Conservation (phyloP, 2,888 invertebrate genomes). For the Cremastinae sp. region DNA sequence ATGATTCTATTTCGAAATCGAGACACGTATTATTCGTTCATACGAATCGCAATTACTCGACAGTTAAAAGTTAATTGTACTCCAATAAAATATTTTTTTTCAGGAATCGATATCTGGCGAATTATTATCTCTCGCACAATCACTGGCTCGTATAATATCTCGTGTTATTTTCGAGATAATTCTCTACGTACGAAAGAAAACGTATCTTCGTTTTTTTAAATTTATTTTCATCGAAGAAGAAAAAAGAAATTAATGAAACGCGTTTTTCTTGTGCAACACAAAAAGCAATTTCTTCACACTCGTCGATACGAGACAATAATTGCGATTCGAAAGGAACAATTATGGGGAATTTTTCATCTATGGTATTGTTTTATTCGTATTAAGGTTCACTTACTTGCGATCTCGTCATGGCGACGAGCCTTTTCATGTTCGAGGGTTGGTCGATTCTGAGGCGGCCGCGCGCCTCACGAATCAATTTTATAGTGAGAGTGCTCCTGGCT, state of each 20-base stretch:
- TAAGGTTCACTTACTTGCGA: slow-evolving; percentile 65
- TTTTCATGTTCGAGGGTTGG: slow-evolving; percentile 77
- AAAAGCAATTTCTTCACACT: not conserved
- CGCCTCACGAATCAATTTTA: slow-evolving; percentile 78
- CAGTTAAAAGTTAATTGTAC: slow-evolving; percentile 2
- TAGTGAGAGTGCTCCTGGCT: slow-evolving; percentile 64
- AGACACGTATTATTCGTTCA: no score
- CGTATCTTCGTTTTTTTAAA: not conserved
- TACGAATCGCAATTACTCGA: slow-evolving; percentile 3
- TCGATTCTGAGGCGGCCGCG: slow-evolving; percentile 79
- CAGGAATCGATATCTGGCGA: slow-evolving; percentile 1
- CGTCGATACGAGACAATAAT: not conserved
- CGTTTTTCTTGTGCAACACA: not conserved
- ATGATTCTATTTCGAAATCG: no score
- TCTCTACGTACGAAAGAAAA: not conserved
- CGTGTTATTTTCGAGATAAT: slow-evolving; percentile 1
- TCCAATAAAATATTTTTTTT: slow-evolving; percentile 14
- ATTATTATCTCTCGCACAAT: slow-evolving; percentile 20
- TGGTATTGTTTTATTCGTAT: not conserved
- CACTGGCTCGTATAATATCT: slow-evolving; percentile 1
- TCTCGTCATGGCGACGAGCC: slow-evolving; percentile 65
- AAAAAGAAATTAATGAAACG: not conserved
- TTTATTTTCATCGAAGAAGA: not conserved
- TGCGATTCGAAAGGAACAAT: not conserved
- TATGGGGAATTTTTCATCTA: not conserved